These are phyloP conservation scores for Cryptocheilus praepositus DNA, from an alignment of 2,888 invertebrate species.

Conservation along the genomic window DNA sequence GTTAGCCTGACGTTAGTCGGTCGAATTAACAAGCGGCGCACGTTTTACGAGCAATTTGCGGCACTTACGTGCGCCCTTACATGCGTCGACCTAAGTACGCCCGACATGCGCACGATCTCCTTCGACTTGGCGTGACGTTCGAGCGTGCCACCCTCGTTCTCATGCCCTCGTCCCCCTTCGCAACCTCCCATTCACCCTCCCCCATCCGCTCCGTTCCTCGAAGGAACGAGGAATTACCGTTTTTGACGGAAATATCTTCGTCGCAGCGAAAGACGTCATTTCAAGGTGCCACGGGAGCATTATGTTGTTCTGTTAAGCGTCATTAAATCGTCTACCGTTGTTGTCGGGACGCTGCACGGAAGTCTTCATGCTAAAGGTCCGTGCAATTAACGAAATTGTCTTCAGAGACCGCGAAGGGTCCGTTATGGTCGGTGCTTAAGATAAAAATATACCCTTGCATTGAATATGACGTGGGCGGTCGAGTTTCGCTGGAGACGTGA, in stretches of 20 bases:
- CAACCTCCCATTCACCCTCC: neutral
- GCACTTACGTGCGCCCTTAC: conserved; percentile 57
- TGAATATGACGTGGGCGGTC: no score
- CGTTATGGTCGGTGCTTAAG: no score
- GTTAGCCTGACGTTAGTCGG: conserved; percentile 53
- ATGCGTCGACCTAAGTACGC: conserved; percentile 48
- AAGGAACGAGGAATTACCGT: conserved; percentile 35
- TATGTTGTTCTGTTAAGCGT: neutral
- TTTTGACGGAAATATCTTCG: conserved; percentile 35
- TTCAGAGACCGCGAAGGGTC: no score
- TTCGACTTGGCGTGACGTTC: conserved; percentile 37
- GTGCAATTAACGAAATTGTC: no score
- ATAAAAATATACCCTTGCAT: no score
- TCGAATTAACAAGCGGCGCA: conserved; percentile 59
- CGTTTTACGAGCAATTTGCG: conserved; percentile 66
- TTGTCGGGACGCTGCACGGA: neutral
- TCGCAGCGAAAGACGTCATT: neutral
- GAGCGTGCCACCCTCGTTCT: conserved; percentile 25
- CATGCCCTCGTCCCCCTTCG: conserved; percentile 5
- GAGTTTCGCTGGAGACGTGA: no score
- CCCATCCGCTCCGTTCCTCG: neutral
- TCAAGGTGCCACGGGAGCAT: neutral
- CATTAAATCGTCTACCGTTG: neutral
- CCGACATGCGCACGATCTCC: conserved; percentile 39
- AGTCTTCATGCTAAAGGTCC: no score